Percentiles rank a stretch among this genome's conserved stretches.
Conservation (phyloP, 35 echinoderm and acorn worm species). For the Apostichopus parvimensis region DNA sequence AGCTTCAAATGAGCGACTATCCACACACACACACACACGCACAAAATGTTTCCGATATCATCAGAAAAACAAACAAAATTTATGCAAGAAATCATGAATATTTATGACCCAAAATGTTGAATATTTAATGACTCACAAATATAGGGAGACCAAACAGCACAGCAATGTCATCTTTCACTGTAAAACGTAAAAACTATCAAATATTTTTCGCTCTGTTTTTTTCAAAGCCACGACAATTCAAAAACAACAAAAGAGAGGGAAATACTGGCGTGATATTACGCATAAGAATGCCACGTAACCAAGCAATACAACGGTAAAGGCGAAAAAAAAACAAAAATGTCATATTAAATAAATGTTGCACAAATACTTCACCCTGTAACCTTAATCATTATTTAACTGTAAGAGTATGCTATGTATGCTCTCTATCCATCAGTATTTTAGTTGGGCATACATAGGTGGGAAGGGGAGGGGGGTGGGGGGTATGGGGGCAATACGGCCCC, state of each 20-base stretch:
- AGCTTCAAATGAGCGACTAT: too few relatives aligned
- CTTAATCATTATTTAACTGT: neutral
- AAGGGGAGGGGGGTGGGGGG: neutral
- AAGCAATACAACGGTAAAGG: neutral
- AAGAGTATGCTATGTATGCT: neutral
- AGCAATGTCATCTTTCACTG: neutral
- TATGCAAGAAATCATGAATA: conserved; percentile 19
- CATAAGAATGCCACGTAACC: neutral
- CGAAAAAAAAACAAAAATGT: neutral
- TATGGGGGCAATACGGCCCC: too few relatives aligned
- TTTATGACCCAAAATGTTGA: neutral
- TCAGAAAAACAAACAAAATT: neutral
- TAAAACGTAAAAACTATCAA: conserved; percentile 10
- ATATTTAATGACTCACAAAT: conserved; percentile 20
- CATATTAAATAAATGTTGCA: neutral
- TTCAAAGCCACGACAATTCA: conserved; percentile 3
- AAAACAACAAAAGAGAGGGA: neutral
- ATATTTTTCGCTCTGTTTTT: neutral
- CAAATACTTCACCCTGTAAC: conserved; percentile 9
- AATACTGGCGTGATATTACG: conserved; percentile 6
- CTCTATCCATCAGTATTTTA: neutral
- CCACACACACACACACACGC: too few relatives aligned
- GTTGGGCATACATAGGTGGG: neutral
- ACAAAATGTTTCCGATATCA: too few relatives aligned
- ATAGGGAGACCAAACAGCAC: conserved; percentile 20